Base-by-base conservation (phyloP, 1,140 invertebrate species). In the Lepidurus apus region DNA sequence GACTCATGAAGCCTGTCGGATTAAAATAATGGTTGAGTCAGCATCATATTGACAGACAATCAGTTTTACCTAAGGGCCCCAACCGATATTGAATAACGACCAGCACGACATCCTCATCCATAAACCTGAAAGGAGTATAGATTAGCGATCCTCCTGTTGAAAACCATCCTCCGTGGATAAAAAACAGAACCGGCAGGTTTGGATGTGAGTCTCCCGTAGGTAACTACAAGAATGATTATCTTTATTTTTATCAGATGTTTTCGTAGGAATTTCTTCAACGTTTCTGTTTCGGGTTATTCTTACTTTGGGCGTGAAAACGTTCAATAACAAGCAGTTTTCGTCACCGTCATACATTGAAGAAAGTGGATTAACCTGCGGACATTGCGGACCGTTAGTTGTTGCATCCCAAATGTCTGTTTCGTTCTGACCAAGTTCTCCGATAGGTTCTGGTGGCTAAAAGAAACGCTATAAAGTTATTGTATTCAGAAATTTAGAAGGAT, bases 141-240 rank as follows among this genome's bases (percentile, higher is more conserved):
- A 73, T 65, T 24, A 65, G 77, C 8, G 79, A 24, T 1, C 80
- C 80, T 2, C 81, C 81, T 47, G 78, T 74, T 11, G 81, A 75
- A 74, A 78, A 82, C 74, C 77, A 82, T 21, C 88, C 89, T 0
- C 88, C 88, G 74, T 89, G 88, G 42, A 88, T 84, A 75, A 85
- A 89, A 4, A 89, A 86, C 80, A 91, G 82, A 5, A 91, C 89
- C 4, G 90, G 86, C 79, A 86, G 78, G 8, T 21, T 74, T 0
- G 74, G 73, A 34, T 44, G 26, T 13, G 74, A 74, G 4, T 74
- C 78, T 7, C 45, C 45, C 11, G 42, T 43, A 45, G 47, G 76
- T 43, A 65, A 65, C 53, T 65, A 65, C 17, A 65, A 65, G n/a
- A 65, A 11, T n/a, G 13, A 13, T 65, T 17, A 65, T 7, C 7